Percentiles rank a stretch among this genome's conserved stretches.
These are phyloP conservation scores for Drosophila kepulauana DNA, from an alignment of 1,140 invertebrate genomes.

Conservation along the genomic window DNA sequence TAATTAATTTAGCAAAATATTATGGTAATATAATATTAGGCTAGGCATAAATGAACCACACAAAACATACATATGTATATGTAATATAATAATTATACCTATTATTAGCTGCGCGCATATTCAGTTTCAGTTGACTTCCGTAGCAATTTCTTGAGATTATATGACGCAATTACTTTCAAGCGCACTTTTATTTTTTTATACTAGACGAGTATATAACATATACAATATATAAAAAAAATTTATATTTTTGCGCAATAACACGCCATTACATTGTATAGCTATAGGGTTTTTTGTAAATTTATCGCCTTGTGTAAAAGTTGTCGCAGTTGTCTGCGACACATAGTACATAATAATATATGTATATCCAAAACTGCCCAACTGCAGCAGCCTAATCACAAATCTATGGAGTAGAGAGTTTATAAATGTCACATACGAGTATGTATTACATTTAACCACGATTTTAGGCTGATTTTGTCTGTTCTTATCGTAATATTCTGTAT, in stretches of 20 bases:
- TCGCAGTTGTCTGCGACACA: conserved; percentile 13
- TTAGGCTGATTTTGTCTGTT: conserved; percentile 47
- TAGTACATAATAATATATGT: conserved; percentile 6
- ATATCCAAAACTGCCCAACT: conserved; percentile 12
- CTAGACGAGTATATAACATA: conserved; percentile 7
- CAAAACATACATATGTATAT: conserved; percentile 20
- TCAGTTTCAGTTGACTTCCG: conserved; percentile 31
- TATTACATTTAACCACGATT: conserved; percentile 41
- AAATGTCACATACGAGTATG: conserved; percentile 35
- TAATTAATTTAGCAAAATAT: conserved; percentile 81
- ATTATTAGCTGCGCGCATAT: conserved; percentile 45
- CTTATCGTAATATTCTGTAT: conserved; percentile 38
- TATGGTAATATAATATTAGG: conserved; percentile 76
- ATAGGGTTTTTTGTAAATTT: conserved; percentile 48
- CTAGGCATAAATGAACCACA: conserved; percentile 50
- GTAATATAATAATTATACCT: conserved; percentile 38
- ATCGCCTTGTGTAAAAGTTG: conserved; percentile 26
- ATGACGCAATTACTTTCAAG: conserved; percentile 36
- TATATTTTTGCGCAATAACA: conserved; percentile 44
- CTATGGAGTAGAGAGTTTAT: conserved; percentile 22
- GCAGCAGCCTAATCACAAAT: conserved; percentile 39
- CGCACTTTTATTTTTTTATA: conserved; percentile 27
- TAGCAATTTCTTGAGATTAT: conserved; percentile 75
- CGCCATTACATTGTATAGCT: conserved; percentile 54
- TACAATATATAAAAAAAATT: conserved; percentile 21